Evolutionary conservation across 2,888 invertebrate species (phyloP).

Genomic region (Drepanosiphum platanoidis): DNA sequence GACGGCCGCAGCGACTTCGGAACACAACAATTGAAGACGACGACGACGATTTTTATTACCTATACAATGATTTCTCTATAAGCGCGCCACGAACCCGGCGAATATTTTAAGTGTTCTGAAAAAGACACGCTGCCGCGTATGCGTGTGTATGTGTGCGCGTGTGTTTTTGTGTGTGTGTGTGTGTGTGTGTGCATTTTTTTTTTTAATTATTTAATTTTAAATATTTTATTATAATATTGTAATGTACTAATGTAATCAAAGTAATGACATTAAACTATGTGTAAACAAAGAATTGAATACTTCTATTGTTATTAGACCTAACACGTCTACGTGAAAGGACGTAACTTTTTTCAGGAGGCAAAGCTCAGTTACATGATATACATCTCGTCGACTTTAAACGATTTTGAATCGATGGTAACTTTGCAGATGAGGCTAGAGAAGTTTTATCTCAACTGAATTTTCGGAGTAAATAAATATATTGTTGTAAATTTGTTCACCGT

Average conservation of each 20-base stretch:
- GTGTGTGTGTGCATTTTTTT: no score
- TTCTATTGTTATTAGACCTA: neutral
- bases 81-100: neutral
- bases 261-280: conserved; percentile 12
- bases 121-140: neutral
- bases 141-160: no score
- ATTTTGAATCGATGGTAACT: neutral
- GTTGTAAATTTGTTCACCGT: no score
- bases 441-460: no score
- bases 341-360: no score
- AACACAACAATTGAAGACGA: conserved; percentile 2
- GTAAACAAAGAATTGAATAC: neutral
- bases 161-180: no score
- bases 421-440: no score
- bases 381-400: neutral
- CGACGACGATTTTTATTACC: neutral
- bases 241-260: conserved; percentile 14
- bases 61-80: neutral
- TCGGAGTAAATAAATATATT: no score
- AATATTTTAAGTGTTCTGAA: neutral
- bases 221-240: neutral
- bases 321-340: no score
- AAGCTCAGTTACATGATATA: neutral
- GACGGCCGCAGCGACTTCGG: neutral
- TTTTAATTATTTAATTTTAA: conserved; percentile 14